Evolutionary conservation across 2,797 vertebrate genomes (phyloP), one percentile per base, ranked within the genome.

Genomic region (Chrysolophus pictus): DNA sequence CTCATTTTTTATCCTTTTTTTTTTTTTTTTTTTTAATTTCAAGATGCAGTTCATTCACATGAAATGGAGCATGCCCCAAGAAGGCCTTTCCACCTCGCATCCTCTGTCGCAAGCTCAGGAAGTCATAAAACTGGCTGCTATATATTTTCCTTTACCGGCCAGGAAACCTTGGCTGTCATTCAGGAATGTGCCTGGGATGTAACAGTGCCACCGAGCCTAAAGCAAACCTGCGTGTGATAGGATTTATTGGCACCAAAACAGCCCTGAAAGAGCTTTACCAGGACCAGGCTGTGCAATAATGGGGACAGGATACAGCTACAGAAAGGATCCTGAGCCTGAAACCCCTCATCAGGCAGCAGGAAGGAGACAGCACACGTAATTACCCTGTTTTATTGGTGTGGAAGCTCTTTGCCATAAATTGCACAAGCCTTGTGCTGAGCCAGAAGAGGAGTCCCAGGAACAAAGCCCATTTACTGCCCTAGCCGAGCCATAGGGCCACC

Each of bases 141-240:
- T 70, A 11, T 84, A 81, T 94, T 95, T 94, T 93, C 80, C 63
- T 85, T 91, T 67, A 87, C 41, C 84, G 60, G 84, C 75, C 53
- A 91, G 58, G 55, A 59, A 94, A 90, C 56, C 55, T 91, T 91
- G 87, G 84, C 88, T 91, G 75, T 80, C 87, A 81, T 78, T 95
- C 94, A 92, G 51, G 63, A 94, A 74, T 58, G 42, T 9, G 22
- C 65, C 82, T 35, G 67, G 67, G 79, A 64, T 84, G 19, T 33
- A 92, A 72, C 0, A 1, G 53, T 35, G 84, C 14, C 53, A 53
- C 49, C 24, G 35, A 82, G 60, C 28, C 58, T 53, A 35, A 44
- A 70, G 60, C 24, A 82, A 72, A 59, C 33, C 31, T 63, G 51
- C 11, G 9, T 17, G 14, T 7, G n/a, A 58, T 7, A 53, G 59